Evolutionary conservation across 92 coral and sea anemone genomes (phyloP).

Genomic region (Heliopora coerulea): DNA sequence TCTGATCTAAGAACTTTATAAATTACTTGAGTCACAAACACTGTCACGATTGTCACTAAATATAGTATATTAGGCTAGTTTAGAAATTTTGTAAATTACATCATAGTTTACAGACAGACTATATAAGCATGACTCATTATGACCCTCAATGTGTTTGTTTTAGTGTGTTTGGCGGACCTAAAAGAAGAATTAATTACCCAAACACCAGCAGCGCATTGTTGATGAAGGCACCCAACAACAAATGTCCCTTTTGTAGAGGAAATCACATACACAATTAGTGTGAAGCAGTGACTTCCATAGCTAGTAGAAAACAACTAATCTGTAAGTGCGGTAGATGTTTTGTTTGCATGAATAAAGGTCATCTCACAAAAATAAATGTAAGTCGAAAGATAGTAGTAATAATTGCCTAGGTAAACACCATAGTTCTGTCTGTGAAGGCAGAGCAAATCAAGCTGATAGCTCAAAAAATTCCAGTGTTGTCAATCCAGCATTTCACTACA

Average conservation of each 20-base stretch:
- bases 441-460: neutral
- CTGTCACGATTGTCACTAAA: too few species aligned
- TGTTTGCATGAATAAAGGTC: neutral
- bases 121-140: too few species aligned
- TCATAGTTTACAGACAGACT: too few species aligned
- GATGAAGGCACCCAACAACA: neutral
- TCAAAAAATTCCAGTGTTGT: too few species aligned
- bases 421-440: neutral
- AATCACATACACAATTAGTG: neutral
- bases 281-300: neutral
- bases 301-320: neutral
- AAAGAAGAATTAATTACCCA: too few species aligned
- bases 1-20: too few species aligned
- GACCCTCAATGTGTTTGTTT: too few species aligned
- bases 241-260: neutral
- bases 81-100: too few species aligned
- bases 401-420: neutral
- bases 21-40: too few species aligned
- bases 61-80: too few species aligned
- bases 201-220: conserved; percentile 1
- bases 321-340: conserved; percentile 10
- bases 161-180: too few species aligned
- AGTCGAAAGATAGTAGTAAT: neutral
- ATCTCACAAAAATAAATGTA: neutral
- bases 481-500: too few species aligned